Conservation (phyloP, 2,113 vertebrate species). For the Urocitellus parryii region DNA sequence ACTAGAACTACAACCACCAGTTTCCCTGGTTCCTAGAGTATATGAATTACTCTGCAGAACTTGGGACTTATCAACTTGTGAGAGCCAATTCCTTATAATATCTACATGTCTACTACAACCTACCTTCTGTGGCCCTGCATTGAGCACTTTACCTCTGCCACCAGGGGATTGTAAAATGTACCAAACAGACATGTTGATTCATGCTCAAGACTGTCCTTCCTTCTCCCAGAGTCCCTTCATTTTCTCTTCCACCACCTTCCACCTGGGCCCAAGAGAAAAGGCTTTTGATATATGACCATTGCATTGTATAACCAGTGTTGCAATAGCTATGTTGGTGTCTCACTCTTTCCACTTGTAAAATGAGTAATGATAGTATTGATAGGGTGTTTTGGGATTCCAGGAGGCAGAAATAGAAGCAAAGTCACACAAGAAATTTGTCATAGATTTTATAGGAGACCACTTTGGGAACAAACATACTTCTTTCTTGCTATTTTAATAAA, state of each 20-base stretch:
- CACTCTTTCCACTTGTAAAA: neutral
- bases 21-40: neutral
- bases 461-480: neutral
- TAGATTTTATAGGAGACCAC: constrained; percentile 74
- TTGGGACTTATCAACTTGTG: neutral
- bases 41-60: neutral
- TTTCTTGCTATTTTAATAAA: neutral
- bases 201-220: no score
- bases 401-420: neutral
- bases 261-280: neutral
- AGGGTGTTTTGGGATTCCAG: neutral
- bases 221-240: neutral
- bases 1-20: neutral
- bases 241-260: neutral
- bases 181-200: neutral
- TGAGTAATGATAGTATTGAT: neutral
- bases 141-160: neutral
- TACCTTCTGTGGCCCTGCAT: neutral
- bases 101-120: neutral
- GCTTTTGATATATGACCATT: neutral
- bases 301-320: neutral
- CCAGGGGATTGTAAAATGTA: neutral
- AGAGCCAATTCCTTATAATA: neutral
- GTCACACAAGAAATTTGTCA: constrained; percentile 46
- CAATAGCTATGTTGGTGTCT: neutral